Base-by-base conservation (phyloP, 2,888 invertebrate species). In the Nipponacmea schrenckii region DNA sequence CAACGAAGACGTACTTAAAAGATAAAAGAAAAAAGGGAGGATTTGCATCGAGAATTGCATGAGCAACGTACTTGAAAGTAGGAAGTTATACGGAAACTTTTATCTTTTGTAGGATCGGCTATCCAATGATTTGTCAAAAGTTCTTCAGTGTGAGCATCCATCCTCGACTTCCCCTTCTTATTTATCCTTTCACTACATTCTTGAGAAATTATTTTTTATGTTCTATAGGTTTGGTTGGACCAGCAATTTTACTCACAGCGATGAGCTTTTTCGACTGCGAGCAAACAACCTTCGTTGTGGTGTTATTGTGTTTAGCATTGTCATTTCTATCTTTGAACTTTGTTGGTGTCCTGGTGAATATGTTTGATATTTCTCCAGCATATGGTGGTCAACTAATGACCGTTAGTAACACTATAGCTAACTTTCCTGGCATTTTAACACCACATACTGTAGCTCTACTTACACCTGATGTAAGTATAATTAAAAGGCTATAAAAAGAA, bases 241-340 rank as follows among this genome's bases (percentile, higher is more conserved):
- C 85, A 2, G 84, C 81, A 0, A 70, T 78, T 4, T 70, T 80
- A 20, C 73, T 85, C 39, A 68, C 83, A 24, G 75, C 66, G 17
- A 75, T 85, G 50, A 81, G 82, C n/a, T 85, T 79, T 68, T 67
- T 84, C 66, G 81, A 82, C 71, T 83, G 83, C 65, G 73, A 71
- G 1, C 77, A 80, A 48, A 64, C 79, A 8, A 68, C 39, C 12
- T 67, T 79, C 8, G 85, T 81, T 8, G 76, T 85, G 48, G 75
- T 68, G 4, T 64, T 85, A n/a, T 75, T 85, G 15, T 76, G 77
- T 8, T 12, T 80, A 0, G 79, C 78, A 10, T 80, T 85, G 10
- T 74, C 83, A 10, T 17, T 79, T 31, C 76, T 73, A 50, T 84
- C 84, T 5, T 74, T 76, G 46, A 74, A 74, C 20, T 83, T 80